phyloP scores from a whole-genome alignment of 2,888 invertebrate species.

The Iphiclides podalirius region DNA sequence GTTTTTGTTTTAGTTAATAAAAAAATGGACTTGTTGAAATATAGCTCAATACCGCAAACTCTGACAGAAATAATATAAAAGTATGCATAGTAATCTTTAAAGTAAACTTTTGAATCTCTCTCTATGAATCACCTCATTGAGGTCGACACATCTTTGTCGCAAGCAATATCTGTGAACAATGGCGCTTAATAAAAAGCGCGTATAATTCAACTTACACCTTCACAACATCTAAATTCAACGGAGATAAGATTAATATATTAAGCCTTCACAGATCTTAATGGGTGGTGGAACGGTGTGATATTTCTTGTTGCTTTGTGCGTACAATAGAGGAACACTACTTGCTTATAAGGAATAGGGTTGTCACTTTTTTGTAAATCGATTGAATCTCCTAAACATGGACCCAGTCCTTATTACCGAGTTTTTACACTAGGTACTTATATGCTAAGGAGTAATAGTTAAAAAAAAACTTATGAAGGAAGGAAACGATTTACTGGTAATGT shows the following conservation, averaged over 20 bases:
- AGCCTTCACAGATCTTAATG: slow-evolving; percentile 47
- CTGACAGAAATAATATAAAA: no score
- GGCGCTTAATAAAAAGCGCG: slow-evolving; percentile 14
- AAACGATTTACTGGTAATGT: no score
- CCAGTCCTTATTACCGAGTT: no score
- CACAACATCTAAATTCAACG: slow-evolving; percentile 23
- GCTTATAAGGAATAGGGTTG: slow-evolving; percentile 13
- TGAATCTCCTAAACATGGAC: background rate
- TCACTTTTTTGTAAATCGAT: slow-evolving; percentile 8
- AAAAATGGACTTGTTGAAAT: no score
- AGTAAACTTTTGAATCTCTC: background rate
- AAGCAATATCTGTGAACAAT: slow-evolving; percentile 8
- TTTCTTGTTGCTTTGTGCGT: slow-evolving; percentile 47
- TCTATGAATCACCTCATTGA: background rate
- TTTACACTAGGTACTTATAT: no score
- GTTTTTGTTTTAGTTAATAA: no score
- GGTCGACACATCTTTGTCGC: background rate
- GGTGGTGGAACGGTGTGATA: slow-evolving; percentile 45
- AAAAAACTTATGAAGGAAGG: no score
- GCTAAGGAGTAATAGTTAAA: no score
- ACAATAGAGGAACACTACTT: slow-evolving; percentile 29
- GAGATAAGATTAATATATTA: slow-evolving; percentile 48
- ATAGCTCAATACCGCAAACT: no score
- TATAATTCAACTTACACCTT: slow-evolving; percentile 19
- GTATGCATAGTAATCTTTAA: no score